Base-by-base conservation (phyloP, 2,113 vertebrate species). In the Nothoprocta perdicaria region DNA sequence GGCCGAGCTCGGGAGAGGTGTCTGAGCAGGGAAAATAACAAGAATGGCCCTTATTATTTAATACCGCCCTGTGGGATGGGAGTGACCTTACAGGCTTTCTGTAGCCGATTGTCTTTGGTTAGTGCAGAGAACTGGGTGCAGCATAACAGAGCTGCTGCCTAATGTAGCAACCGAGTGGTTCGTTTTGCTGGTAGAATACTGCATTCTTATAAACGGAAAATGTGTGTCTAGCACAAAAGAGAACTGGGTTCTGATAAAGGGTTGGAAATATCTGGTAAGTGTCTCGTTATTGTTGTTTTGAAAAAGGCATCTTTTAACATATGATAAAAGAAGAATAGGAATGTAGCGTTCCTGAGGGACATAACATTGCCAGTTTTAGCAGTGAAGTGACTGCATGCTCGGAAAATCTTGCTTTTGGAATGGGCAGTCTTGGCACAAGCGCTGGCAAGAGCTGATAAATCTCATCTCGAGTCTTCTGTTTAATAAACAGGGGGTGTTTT, bases 111-210 rank as follows among this genome's bases (percentile, higher is more conserved):
- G 17, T 69, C 50, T 82, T 41, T 52, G 55, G 72, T 67, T 41
- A 50, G 68, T 33, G 50, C 63, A 22, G 60, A 26, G 33, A 65
- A n/a, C 2, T 0, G 0, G 14, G 61, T 23, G 10, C 15, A 41
- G 77, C 22, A 29, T 17, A 16, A 48, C 22, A 23, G 19, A 40
- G 33, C 4, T 26, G 24, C 18, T 86, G 65, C 58, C 62, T 22
- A 35, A 48, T 29, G 18, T 2, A 7, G 55, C 61, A 75, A 8
- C 46, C 40, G 50, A 3, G 13, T 15, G 23, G 4, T 40, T 10
- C 31, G 52, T 21, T 80, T 80, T 84, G 75, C 57, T 87, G 67
- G n/a, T 77, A 5, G 27, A 27, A 38, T 48, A 11, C 1, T 15
- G 33, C 27, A 15, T 82, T 84, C 48, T 40, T 55, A 11, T 14